These are phyloP conservation scores for Danio rerio DNA, from an alignment of 2,113 vertebrate species.

Conservation along the genomic window GRCz12tu NC_133176.1:6319001-6319500, in stretches of 20 bases:
- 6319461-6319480: background rate
- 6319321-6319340: background rate
- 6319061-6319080: no score
- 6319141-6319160: no score
- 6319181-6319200: no score
- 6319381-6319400: background rate
- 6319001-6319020: no score
- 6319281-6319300: conserved; percentile 15
- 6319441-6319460: background rate
- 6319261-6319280: background rate
- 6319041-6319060: no score
- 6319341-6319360: background rate
- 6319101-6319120: no score
- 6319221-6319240: background rate
- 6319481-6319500: background rate
- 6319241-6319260: background rate
- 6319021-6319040: no score
- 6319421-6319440: background rate
- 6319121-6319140: no score
- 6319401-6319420: background rate
- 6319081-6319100: no score
- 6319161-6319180: no score
- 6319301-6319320: conserved; percentile 11
- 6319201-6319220: no score
- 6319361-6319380: background rate